Evolutionary conservation across 2,888 invertebrate genomes (phyloP).

Genomic region (Leucania comma): DNA sequence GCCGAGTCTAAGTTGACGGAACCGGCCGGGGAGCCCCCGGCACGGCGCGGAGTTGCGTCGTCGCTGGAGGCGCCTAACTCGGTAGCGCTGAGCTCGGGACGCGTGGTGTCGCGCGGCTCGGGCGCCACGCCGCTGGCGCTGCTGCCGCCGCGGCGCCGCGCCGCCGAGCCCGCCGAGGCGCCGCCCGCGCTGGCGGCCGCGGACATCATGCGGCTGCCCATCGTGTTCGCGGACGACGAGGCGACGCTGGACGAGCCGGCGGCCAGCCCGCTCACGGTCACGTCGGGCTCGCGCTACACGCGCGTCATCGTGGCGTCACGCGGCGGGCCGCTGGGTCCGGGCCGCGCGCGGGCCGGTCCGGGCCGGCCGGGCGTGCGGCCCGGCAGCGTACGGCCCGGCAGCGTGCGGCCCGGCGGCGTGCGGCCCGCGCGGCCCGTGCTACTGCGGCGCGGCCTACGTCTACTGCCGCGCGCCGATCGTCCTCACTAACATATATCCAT

Average conservation of each 20-base stretch:
- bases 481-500: neutral
- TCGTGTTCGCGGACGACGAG: slow-evolving; percentile 91
- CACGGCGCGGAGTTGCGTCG: neutral
- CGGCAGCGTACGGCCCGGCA: slow-evolving; percentile 38
- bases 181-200: slow-evolving; percentile 63
- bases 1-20: slow-evolving; percentile 63
- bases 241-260: slow-evolving; percentile 48
- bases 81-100: slow-evolving; percentile 5
- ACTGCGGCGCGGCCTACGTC: slow-evolving; percentile 10
- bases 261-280: slow-evolving; percentile 44
- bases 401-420: slow-evolving; percentile 18
- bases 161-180: slow-evolving; percentile 35
- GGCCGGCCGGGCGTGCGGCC: neutral
- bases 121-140: slow-evolving; percentile 76
- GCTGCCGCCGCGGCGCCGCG: slow-evolving; percentile 71
- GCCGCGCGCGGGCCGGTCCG: slow-evolving; percentile 67
- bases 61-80: neutral
- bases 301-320: slow-evolving; percentile 63
- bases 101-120: slow-evolving; percentile 74
- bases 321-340: slow-evolving; percentile 31
- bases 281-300: slow-evolving; percentile 46
- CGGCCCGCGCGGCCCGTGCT: slow-evolving; percentile 41
- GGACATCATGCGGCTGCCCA: slow-evolving; percentile 91
- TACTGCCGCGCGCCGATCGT: neutral
- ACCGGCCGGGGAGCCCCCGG: slow-evolving; percentile 65